phyloP scores from a whole-genome alignment of 2,113 vertebrate genomes.

The Gallinago paraguaiae region DNA sequence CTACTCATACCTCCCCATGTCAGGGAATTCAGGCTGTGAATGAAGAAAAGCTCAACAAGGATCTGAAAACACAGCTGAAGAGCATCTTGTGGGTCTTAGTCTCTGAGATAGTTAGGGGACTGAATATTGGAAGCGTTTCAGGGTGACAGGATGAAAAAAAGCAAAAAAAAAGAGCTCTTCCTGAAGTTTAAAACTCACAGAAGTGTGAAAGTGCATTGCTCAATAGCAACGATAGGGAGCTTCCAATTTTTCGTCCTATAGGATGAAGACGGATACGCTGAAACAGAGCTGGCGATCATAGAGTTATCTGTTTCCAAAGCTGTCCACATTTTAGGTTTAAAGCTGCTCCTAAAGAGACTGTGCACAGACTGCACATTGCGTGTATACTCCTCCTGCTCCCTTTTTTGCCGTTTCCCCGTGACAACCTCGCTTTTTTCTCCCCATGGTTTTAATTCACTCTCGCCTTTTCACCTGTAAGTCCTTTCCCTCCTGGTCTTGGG shows the following conservation, averaged over 20 bases:
- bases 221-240: background rate
- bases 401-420: background rate
- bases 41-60: background rate
- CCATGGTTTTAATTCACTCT: background rate
- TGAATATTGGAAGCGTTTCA: background rate
- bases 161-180: background rate
- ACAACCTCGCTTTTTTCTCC: accelerated
- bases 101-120: background rate
- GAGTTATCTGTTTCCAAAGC: background rate
- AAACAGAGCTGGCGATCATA: background rate
- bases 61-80: background rate
- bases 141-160: background rate
- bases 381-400: background rate
- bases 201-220: background rate
- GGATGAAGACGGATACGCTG: background rate
- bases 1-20: accelerated
- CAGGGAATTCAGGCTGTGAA: background rate
- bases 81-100: background rate
- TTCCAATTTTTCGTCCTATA: background rate
- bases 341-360: background rate
- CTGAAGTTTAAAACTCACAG: background rate
- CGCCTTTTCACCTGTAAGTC: background rate
- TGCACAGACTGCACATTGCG: accelerated
- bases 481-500: background rate
- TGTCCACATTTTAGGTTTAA: background rate